Evolutionary conservation across 2,797 vertebrate species (phyloP).

Genomic region (Lagorchestes hirsutus): DNA sequence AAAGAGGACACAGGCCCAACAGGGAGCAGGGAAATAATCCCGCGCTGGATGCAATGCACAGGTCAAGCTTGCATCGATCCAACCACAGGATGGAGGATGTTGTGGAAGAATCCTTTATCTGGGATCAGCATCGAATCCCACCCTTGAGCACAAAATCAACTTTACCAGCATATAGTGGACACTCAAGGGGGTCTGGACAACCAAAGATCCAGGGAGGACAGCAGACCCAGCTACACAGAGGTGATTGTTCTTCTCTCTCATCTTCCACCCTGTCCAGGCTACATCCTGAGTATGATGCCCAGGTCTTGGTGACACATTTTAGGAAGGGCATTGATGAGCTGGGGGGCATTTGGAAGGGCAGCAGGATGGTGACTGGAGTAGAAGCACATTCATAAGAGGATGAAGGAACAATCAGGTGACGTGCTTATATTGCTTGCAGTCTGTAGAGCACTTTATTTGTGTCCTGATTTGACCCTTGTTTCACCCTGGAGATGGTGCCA

Average conservation of each 20-base stretch:
- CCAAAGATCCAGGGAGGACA: not conserved
- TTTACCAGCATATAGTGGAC: not conserved
- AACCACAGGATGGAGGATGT: constrained; percentile 12
- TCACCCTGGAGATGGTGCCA: not conserved
- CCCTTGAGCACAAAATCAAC: not conserved
- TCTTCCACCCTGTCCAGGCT: not conserved
- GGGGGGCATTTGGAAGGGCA: not conserved
- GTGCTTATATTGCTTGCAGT: not conserved
- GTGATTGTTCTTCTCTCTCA: no score
- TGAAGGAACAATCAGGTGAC: not conserved
- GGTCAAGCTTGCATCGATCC: constrained; percentile 53
- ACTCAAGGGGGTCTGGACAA: not conserved
- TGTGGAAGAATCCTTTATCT: not conserved
- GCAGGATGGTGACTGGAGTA: not conserved
- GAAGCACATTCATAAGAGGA: not conserved
- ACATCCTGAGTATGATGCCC: not conserved
- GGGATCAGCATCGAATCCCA: not conserved
- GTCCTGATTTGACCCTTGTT: not conserved
- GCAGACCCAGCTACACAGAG: not conserved
- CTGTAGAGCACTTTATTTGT: not conserved
- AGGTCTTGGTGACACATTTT: not conserved
- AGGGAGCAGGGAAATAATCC: constrained; percentile 76
- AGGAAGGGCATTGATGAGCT: not conserved
- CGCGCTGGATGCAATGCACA: constrained; percentile 74
- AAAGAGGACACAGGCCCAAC: constrained; percentile 70